Evolutionary conservation across 2,888 invertebrate genomes (phyloP).

Genomic region (Folsomia manolachei): DNA sequence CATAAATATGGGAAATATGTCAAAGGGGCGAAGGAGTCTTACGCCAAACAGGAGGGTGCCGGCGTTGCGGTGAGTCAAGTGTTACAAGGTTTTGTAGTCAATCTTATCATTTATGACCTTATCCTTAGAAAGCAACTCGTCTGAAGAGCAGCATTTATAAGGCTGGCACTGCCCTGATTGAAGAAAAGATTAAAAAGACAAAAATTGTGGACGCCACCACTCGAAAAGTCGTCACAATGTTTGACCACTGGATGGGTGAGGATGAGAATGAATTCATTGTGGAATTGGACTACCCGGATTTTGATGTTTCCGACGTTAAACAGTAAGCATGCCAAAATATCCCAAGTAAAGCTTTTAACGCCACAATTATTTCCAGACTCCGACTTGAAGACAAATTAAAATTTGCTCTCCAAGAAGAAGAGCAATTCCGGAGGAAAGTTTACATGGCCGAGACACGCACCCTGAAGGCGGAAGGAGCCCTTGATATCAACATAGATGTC

Average conservation of each 20-base stretch:
- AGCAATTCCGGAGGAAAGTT: constrained; percentile 31
- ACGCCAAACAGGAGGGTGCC: constrained; percentile 6
- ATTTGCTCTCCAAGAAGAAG: constrained; percentile 33
- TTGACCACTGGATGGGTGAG: not conserved
- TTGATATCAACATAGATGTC: constrained; percentile 32
- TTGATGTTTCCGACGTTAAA: constrained; percentile 27
- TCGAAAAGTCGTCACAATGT: not conserved
- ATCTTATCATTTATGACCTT: not conserved
- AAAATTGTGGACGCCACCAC: not conserved
- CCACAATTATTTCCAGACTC: no score
- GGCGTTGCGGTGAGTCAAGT: constrained; percentile 23
- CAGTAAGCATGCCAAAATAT: constrained; percentile 9
- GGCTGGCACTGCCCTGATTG: constrained; percentile 1
- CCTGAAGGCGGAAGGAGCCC: constrained; percentile 32
- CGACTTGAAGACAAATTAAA: constrained; percentile 26
- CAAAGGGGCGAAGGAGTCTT: constrained; percentile 23
- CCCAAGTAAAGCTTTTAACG: not conserved
- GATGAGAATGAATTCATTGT: not conserved
- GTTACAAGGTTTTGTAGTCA: no score
- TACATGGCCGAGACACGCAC: constrained; percentile 32
- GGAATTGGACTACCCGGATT: constrained; percentile 23
- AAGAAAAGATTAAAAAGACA: not conserved
- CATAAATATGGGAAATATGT: constrained; percentile 30
- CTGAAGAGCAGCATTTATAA: constrained; percentile 18
- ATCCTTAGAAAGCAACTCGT: constrained; percentile 15